phyloP scores from a whole-genome alignment of 2,797 vertebrate species.

The Philypnodon macrostomus region DNA sequence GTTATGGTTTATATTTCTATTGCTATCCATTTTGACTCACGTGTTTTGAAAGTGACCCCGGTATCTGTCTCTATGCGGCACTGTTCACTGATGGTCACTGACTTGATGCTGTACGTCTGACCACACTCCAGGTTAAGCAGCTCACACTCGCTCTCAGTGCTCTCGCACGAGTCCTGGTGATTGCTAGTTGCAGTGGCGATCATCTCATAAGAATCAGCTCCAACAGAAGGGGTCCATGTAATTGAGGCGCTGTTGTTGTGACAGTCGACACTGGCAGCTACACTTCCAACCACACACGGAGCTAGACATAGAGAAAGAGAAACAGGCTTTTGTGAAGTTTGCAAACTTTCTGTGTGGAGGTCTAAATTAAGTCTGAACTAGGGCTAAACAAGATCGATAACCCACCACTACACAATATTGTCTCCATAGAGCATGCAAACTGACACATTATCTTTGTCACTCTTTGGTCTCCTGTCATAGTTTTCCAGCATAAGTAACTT shows the following conservation, averaged over 20 bases:
- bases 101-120: constrained; percentile 64
- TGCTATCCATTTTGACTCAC: constrained; percentile 60
- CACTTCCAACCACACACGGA: constrained; percentile 55
- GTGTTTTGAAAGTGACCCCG: constrained; percentile 55
- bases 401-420: no score
- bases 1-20: no score
- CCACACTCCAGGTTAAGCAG: constrained; percentile 67
- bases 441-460: no score
- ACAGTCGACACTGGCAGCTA: constrained; percentile 57
- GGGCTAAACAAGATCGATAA: no score
- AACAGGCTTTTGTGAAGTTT: neutral
- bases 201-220: constrained; percentile 59
- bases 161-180: constrained; percentile 46
- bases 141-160: constrained; percentile 47
- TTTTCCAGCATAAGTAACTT: neutral
- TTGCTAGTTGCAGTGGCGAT: constrained; percentile 47
- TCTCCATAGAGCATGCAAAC: no score
- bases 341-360: no score
- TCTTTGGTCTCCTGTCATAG: no score
- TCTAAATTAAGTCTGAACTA: no score
- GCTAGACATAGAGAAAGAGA: constrained; percentile 47
- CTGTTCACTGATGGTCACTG: constrained; percentile 46
- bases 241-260: constrained; percentile 54
- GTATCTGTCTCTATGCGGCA: constrained; percentile 45
- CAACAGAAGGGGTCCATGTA: constrained; percentile 56